Evolutionary conservation across 2,113 vertebrate genomes (phyloP).

Genomic region (Ptilonorhynchus violaceus): DNA sequence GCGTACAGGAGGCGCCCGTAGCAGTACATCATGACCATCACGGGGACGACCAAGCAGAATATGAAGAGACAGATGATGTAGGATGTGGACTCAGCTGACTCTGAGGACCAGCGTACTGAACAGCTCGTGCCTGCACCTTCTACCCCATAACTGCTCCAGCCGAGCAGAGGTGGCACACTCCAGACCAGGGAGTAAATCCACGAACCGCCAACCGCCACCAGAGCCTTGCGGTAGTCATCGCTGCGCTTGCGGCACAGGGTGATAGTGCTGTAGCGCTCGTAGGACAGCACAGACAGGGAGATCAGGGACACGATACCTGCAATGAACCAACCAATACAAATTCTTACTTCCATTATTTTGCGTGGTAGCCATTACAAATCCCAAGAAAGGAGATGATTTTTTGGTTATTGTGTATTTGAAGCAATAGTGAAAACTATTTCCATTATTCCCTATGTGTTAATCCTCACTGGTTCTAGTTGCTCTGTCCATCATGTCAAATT

Average conservation of each 20-base stretch:
- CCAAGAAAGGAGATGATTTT: not conserved
- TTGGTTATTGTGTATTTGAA: not conserved
- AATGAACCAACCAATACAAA: not conserved
- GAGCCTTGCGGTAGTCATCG: constrained; percentile 73
- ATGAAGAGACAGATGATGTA: constrained; percentile 88
- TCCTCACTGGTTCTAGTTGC: not conserved
- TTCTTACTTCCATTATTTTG: not conserved
- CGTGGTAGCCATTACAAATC: not conserved
- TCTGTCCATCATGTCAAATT: not conserved
- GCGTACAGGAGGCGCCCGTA: constrained; percentile 80
- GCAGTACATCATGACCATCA: constrained; percentile 85
- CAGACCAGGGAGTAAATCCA: constrained; percentile 88
- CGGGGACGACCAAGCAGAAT: constrained; percentile 84
- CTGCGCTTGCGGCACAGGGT: constrained; percentile 80
- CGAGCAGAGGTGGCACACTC: constrained; percentile 85
- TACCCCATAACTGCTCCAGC: constrained; percentile 85
- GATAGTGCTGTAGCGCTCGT: constrained; percentile 86
- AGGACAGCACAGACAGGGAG: constrained; percentile 85
- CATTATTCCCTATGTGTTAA: not conserved
- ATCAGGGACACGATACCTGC: constrained; percentile 87
- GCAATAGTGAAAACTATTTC: not conserved
- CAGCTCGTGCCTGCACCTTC: constrained; percentile 88
- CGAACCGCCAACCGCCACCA: constrained; percentile 78
- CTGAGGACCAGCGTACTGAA: constrained; percentile 82
- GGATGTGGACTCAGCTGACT: constrained; percentile 72